Evolutionary conservation across 30 jellyfish, hydroid and myxozoan genomes (phyloP), one percentile per base, ranked within the genome.

Genomic region (Morbakka virulenta): DNA sequence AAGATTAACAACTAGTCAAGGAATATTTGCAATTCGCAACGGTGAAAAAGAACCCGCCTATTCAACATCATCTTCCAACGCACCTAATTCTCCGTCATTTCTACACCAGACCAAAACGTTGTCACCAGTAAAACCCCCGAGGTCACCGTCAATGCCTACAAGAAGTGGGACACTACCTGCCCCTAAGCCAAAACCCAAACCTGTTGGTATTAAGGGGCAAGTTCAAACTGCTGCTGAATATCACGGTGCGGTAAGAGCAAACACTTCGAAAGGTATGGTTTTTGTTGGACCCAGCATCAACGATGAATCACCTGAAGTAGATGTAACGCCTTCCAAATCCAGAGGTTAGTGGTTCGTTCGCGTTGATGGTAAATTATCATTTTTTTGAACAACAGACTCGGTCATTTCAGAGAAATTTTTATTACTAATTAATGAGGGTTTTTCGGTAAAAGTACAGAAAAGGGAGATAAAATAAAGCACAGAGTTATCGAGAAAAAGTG

Each of bases 171-270:
- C 91, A 13, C 86, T 89, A 23, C 81, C 80, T 41, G 91, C 84
- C 22, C 88, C 96, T 6, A 85, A 85, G 29, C 95, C 95, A 0
- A 77, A 73, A 35, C 94, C 96, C 57, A 85, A 74, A 50, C 87
- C 95, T 13, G 66, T 53, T 30, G 85, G 64, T 25, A 71, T 68
- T 52, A 53, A 64, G 61, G 96, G 96, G 35, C 91, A 85, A 70
- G 96, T 85, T 11, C 83, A 88, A 32, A 85, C 91, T 2, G 96
- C 87, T 0, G 86, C 96, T 3, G 96, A 85, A 33, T 83, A 83
- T 49, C 94, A 63, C 66, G 82, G 57, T 9, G 57, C 17, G 9
- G 17, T 41, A 9, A 41, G 17, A 17, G 57, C 57, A 6, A 6
- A 9, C 17, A 9, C 57, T 41, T 9, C 57, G 17, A 41, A 41